Evolutionary conservation across 92 coral and sea anemone genomes (phyloP), one percentile per base, ranked within the genome.

Genomic region (Porites cylindrica): DNA sequence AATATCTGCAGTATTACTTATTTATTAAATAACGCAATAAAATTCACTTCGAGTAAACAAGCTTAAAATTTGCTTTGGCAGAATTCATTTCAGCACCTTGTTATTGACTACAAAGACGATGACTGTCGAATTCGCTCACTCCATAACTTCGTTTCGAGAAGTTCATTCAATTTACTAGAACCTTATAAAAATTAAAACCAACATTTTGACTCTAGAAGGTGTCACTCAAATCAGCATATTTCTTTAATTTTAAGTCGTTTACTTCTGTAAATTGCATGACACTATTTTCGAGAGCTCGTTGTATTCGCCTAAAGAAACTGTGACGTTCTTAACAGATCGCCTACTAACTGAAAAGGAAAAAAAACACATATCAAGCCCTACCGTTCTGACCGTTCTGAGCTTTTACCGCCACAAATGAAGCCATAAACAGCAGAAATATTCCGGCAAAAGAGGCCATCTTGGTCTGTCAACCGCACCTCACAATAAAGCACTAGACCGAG

Each of bases 381-480:
- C 78, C n/a, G n/a, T n/a, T n/a, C n/a, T n/a, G n/a, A n/a, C n/a
- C n/a, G n/a, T n/a, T n/a, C 78, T 23, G 24, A 10, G 47, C 78
- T 18, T 58, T 21, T 53, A 16, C 16, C 12, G 63, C 63, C 0
- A 19, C 32, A 21, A 16, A 74, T 17, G 53, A 51, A 2, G 63
- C 78, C 47, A 51, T 51, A 1, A 52, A 52, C 29, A 74, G 38
- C 10, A 74, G 56, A 1, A 21, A 74, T 74, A 10, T 51, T 74
- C 63, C 20, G 19, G 70, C 26, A 32, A 47, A 29, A n/a, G 20
- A 53, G 6, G 70, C 82, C 82, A 78, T 78, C 82, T 78, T 78
- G 82, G 4, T 38, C 56, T 19, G 64, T 76, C 82, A 60, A 78
- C 82, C 82, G 82, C 82, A 78, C 82, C 82, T 63, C 78, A n/a